Base-by-base conservation (phyloP, 2,888 invertebrate genomes). In the Pasiphila rectangulata region DNA sequence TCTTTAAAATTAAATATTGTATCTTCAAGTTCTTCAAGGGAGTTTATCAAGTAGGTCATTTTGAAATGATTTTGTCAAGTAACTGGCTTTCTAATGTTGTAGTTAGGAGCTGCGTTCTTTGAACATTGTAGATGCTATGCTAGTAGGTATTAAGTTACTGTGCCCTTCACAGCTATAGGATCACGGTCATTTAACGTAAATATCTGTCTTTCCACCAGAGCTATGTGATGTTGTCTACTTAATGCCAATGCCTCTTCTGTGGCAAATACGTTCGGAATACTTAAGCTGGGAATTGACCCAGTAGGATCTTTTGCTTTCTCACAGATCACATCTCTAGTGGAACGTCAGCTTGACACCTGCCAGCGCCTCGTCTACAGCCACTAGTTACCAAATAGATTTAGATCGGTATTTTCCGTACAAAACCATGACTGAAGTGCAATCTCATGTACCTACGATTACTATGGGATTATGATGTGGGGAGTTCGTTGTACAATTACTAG, bases 1-100 rank as follows among this genome's bases (percentile, higher is more conserved):
- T 75, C 67, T 72, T 74, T 65, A 71, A 10, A 32, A 32, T 32
- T 17, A 19, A 32, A n/a, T n/a, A n/a, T n/a, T 17, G 9, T 69
- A 63, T 59, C 57, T 61, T 63, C 59, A 63, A 67, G 53, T 66
- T 64, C 61, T 57, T 63, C 64, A 61, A 64, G 56, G 64, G 57
- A 57, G 58, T 72, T 69, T 61, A 64, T 75, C 72, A 67, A 61
- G 57, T 72, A 54, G 41, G 52, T 66, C 43, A 42, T 52, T 61
- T 67, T 55, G 54, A 64, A 64, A 61, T 67, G 67, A 54, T 45
- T 63, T 63, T 60, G 51, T 65, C 63, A 61, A 65, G 59, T 63
- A 67, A 67, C 56, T 57, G 54, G 62, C 63, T 71, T 62, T 69
- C 61, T 59, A 46, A 48, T 35, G 56, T 60, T 59, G 45, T 48